These are phyloP conservation scores for Nomada fucata DNA, from an alignment of 2,888 invertebrate genomes.

Conservation along the genomic window DNA sequence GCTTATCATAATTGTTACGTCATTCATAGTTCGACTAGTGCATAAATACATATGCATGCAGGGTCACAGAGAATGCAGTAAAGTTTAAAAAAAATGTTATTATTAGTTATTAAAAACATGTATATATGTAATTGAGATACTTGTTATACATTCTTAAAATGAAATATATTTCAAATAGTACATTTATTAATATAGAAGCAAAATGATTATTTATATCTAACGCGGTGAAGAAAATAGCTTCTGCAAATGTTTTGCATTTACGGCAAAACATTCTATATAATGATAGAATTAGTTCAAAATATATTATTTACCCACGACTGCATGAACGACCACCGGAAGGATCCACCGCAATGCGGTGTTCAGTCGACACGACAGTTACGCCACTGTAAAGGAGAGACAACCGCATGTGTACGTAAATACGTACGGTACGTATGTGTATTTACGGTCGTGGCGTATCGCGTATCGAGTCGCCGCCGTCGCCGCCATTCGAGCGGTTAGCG, in stretches of 20 bases:
- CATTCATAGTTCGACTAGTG: slow-evolving; percentile 1
- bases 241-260: too few relatives aligned
- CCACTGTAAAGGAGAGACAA: slow-evolving; percentile 57
- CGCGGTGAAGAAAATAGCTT: too few relatives aligned
- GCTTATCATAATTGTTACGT: neutral
- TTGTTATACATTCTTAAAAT: too few relatives aligned
- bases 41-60: neutral
- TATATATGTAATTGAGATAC: too few relatives aligned
- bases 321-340: slow-evolving; percentile 49
- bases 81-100: neutral
- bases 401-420: slow-evolving; percentile 64
- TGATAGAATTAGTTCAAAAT: too few relatives aligned
- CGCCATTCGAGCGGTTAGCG: slow-evolving; percentile 79
- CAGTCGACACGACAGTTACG: slow-evolving; percentile 60
- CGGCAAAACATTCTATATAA: too few relatives aligned
- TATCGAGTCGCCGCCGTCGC: slow-evolving; percentile 75
- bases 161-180: too few relatives aligned
- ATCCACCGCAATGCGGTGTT: slow-evolving; percentile 69
- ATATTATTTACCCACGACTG: too few relatives aligned
- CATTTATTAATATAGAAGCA: too few relatives aligned
- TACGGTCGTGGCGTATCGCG: slow-evolving; percentile 73
- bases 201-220: too few relatives aligned
- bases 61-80: neutral
- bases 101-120: neutral
- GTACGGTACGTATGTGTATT: slow-evolving; percentile 40